Base-by-base conservation (phyloP, 2,113 vertebrate species). In the Halcyon senegalensis region DNA sequence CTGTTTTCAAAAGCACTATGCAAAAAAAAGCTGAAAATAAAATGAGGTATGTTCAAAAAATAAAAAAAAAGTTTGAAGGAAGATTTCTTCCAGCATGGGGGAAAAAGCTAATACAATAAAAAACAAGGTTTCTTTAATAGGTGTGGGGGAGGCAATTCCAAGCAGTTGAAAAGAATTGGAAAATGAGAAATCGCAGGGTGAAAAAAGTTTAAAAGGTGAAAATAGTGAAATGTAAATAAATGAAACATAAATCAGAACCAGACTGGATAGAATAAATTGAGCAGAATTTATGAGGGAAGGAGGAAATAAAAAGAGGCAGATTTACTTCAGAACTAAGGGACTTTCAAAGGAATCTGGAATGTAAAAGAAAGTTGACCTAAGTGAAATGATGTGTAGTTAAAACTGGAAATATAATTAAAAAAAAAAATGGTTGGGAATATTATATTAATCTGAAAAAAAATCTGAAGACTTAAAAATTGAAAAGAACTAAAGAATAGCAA, bases 161-260 rank as follows among this genome's bases (percentile, higher is more conserved):
- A 89, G 77, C 13, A 66, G 17, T 82, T 84, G 44, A 83, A 94
- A 93, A 82, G 53, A 76, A 82, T 19, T 50, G n/a, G 80, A 92
- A 94, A 96, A 95, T 73, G n/a, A 96, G 73, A 94, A 95, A 93
- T 94, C 74, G 76, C 19, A 39, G 84, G 8, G 77, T 0, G 2
- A 92, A 95, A 91, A 69, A 89, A 87, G 73, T 95, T 96, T 92
- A 94, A 94, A 96, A 96, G 92, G 93, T 97, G 86, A 95, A 96
- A 96, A 97, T 94, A 96, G 94, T 94, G 73, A 96, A 94, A 95
- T 66, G 58, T 93, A 95, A 96, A 97, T 91, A 96, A 97, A 96
- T 95, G 89, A 94, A 96, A 92, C 37, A 53, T 76, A 96, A 95
- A 97, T 96, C 86, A 93, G 89, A 96, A 93, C 89, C 96, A 97